Percentiles rank a stretch among this genome's conserved stretches.
phyloP scores from a whole-genome alignment of 2,888 invertebrate genomes.

The Aleiodes leptofemur region DNA sequence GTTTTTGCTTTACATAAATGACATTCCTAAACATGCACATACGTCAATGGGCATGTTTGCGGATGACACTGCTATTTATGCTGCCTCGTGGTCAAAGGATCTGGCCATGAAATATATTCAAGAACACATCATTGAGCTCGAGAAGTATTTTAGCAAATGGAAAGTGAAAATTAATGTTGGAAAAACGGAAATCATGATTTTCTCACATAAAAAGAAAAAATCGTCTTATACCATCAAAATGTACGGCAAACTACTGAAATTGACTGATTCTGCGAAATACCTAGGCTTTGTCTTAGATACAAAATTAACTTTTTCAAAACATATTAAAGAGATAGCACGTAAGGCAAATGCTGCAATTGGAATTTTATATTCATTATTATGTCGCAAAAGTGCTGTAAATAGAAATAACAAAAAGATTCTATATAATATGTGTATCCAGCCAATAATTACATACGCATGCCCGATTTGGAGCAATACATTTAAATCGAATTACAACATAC shows the following conservation, averaged over 20 bases:
- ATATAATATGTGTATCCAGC: constrained; percentile 50
- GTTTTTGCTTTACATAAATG: constrained; percentile 51
- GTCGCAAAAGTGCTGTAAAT: constrained; percentile 32
- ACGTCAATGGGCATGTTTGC: too few relatives aligned
- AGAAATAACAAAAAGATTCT: constrained; percentile 51
- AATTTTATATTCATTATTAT: constrained; percentile 44
- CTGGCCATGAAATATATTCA: too few relatives aligned
- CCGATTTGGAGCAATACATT: constrained; percentile 48
- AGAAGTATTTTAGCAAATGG: constrained; percentile 50
- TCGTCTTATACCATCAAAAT: constrained; percentile 30
- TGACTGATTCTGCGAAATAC: constrained; percentile 46
- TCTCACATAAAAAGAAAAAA: constrained; percentile 22
- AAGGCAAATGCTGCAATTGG: constrained; percentile 45
- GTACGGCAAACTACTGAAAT: constrained; percentile 22
- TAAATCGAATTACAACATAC: too few relatives aligned
- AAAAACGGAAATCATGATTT: constrained; percentile 50
- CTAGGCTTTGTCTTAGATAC: constrained; percentile 52
- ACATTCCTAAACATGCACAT: constrained; percentile 52
- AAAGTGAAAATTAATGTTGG: constrained; percentile 48
- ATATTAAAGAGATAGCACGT: constrained; percentile 37
- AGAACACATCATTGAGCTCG: constrained; percentile 38
- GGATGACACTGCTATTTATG: too few relatives aligned
- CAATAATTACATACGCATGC: constrained; percentile 50
- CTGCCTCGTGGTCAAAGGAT: too few relatives aligned
- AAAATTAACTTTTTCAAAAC: constrained; percentile 40